Base-by-base conservation (phyloP, 2,888 invertebrate genomes). In the Drosophila neotestacea region DNA sequence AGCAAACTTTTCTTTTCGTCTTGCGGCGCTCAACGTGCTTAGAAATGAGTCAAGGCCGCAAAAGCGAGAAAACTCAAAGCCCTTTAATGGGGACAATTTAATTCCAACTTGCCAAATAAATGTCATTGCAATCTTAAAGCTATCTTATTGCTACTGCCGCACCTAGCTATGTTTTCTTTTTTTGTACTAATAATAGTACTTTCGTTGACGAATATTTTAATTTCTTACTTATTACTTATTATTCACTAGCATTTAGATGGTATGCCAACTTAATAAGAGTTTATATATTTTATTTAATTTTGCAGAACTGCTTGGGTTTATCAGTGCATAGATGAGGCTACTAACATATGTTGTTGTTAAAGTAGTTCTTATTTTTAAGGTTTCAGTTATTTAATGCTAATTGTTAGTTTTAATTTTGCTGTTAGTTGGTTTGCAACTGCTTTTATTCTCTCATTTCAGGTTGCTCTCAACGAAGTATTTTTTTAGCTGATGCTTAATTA, bases 1-100 rank as follows among this genome's bases (percentile, higher is more conserved):
- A 64, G 62, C 62, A 79, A 87, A 82, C 50, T 81, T 63, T 63
- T 56, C 47, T 7, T 22, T 22, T 1, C 11, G 30, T 32, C 47
- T 42, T 61, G 50, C 44, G 44, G 60, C 58, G 27, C 42, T 32
- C 16, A 38, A 28, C 10, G 52, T 28, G 36, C 32, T 63, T 56
- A 50, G 50, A 65, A 59, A 46, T 50, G 50, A 61, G 62, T 39
- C 54, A 67, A 62, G 55, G 47, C 47, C 50, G 47, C 36, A 54
- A 56, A 55, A 42, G 39, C 13, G 34, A 22, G 48, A 6, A 41
- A 48, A 36, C 39, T 27, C 34, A 11, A 51, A 51, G 10, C 11
- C 41, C 11, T 55, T 63, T 63, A 48, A 55, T 56, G 48, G 48
- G 0, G 34, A 47, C 47, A 50, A 59, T 60, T 55, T 59, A 27